Conservation (phyloP, 2,888 invertebrate genomes). For the Crioceris asparagi region DNA sequence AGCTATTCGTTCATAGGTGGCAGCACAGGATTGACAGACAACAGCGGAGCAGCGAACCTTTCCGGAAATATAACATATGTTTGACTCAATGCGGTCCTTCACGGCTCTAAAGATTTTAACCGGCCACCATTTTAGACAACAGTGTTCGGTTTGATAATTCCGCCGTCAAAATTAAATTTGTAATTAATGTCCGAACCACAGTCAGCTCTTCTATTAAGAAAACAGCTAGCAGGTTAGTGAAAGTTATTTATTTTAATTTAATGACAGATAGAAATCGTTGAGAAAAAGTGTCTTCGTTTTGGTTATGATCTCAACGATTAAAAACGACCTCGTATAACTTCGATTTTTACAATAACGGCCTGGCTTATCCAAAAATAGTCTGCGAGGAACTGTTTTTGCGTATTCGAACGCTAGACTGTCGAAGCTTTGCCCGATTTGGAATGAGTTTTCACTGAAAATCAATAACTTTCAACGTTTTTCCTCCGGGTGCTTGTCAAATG, state of each 20-base stretch:
- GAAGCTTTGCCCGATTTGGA: too few relatives aligned
- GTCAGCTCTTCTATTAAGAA: constrained; percentile 88
- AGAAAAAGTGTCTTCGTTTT: too few relatives aligned
- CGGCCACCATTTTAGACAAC: constrained; percentile 63
- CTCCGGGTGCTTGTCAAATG: constrained; percentile 15
- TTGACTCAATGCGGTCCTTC: constrained; percentile 33
- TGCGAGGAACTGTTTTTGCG: constrained; percentile 12
- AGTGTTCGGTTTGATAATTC: constrained; percentile 37
- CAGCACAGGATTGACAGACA: constrained; percentile 17
- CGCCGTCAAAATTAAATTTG: constrained; percentile 63
- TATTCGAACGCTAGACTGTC: constrained; percentile 4
- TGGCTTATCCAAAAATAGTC: constrained; percentile 22
- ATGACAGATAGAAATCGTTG: too few relatives aligned
- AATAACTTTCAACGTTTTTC: constrained; percentile 15
- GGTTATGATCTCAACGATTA: too few relatives aligned
- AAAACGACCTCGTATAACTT: constrained; percentile 22
- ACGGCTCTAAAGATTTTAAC: constrained; percentile 34
- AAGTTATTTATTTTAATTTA: constrained; percentile 10
- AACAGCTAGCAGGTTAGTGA: constrained; percentile 86
- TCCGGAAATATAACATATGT: constrained; percentile 39
- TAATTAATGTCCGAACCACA: constrained; percentile 93
- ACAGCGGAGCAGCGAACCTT: constrained; percentile 27
- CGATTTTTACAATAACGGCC: constrained; percentile 17
- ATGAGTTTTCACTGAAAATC: constrained; percentile 14
- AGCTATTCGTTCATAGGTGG: too few relatives aligned